Conservation (phyloP, 1,140 invertebrate genomes). For the Phocides pigmalion region DNA sequence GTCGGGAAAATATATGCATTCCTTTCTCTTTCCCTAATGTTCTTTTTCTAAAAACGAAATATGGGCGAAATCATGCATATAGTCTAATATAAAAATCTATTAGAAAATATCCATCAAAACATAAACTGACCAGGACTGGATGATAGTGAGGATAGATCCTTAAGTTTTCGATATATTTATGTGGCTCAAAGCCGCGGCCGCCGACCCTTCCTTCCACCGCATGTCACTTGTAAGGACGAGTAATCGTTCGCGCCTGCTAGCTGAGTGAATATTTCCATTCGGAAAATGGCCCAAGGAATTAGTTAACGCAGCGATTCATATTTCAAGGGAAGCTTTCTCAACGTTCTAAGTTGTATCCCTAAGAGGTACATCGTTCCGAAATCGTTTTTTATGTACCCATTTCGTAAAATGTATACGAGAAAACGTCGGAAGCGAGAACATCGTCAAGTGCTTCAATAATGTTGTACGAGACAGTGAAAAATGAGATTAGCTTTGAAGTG, state of each 20-base stretch:
- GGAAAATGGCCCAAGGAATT: slow-evolving; percentile 68
- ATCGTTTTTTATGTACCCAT: slow-evolving; percentile 11
- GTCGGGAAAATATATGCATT: no score
- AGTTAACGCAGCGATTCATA: slow-evolving; percentile 62
- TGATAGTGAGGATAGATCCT: slow-evolving; percentile 47
- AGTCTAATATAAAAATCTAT: no score
- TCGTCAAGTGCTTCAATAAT: slow-evolving; percentile 13
- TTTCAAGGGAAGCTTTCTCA: slow-evolving; percentile 41
- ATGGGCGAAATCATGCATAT: no score
- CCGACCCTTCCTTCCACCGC: slow-evolving; percentile 41
- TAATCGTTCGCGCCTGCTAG: slow-evolving; percentile 66
- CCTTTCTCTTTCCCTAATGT: no score
- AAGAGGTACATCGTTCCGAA: slow-evolving; percentile 8
- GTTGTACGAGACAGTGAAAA: slow-evolving; percentile 11
- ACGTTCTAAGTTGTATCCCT: background rate
- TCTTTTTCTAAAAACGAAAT: no score
- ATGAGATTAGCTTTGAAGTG: slow-evolving; percentile 15
- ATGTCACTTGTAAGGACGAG: slow-evolving; percentile 70
- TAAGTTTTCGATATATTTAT: slow-evolving; percentile 72
- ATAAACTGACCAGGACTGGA: background rate
- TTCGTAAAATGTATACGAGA: background rate
- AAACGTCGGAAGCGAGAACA: background rate
- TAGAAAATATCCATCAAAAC: no score
- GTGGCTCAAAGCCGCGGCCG: slow-evolving; percentile 42
- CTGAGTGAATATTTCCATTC: slow-evolving; percentile 74